A percentile compares a stretch with the other conserved stretches of the same genome.
These are phyloP conservation scores for Nysson spinosus DNA, from an alignment of 2,888 invertebrate genomes.

Conservation along the genomic window DNA sequence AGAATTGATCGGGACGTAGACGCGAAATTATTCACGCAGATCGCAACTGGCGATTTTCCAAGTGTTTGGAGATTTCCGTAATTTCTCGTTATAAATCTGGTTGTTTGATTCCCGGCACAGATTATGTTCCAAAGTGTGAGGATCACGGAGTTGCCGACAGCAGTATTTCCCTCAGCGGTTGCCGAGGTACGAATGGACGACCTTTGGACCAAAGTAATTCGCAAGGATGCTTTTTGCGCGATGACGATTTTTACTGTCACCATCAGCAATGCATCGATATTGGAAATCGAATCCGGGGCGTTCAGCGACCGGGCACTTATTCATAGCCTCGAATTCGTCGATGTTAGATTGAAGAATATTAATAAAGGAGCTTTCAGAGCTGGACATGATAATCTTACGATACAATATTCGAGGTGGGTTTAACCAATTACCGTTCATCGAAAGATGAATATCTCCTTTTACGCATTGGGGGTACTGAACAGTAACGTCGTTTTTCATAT, in stretches of 20 bases:
- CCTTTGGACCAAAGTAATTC: conserved; percentile 80
- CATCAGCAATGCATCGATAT: conserved; percentile 82
- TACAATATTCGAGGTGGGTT: conserved; percentile 82
- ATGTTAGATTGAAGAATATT: conserved; percentile 80
- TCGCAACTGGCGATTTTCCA: conserved; percentile 20
- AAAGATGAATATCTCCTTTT: no score
- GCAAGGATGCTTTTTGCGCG: conserved; percentile 83
- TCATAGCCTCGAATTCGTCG: conserved; percentile 80
- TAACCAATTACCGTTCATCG: no score
- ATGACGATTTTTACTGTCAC: conserved; percentile 82
- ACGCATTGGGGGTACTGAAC: no score
- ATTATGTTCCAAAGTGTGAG: conserved; percentile 82
- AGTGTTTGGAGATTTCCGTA: background rate
- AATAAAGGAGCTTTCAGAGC: conserved; percentile 82
- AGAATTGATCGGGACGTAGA: background rate
- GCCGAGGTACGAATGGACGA: conserved; percentile 81
- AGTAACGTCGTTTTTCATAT: no score
- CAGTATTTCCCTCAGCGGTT: conserved; percentile 83
- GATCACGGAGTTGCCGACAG: conserved; percentile 80
- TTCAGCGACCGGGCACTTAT: conserved; percentile 83
- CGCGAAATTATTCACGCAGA: background rate
- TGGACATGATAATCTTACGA: conserved; percentile 82
- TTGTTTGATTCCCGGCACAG: conserved; percentile 76
- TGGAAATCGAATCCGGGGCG: conserved; percentile 81
- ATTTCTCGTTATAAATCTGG: background rate